Base-by-base conservation (phyloP, 2,888 invertebrate genomes). In the Drosophila formosana region DNA sequence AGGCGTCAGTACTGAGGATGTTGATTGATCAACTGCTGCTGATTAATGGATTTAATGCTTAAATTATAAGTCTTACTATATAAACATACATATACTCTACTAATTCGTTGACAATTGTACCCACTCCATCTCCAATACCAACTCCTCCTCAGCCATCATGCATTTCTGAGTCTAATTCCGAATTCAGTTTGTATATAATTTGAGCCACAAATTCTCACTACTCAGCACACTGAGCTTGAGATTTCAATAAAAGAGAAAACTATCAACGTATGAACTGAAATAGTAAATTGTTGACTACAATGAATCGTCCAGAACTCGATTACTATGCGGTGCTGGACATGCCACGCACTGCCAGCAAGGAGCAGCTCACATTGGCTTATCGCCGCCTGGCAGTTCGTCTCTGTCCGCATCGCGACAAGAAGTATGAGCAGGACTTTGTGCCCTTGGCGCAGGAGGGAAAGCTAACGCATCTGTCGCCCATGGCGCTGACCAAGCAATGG, bases 281-380 rank as follows among this genome's bases (percentile, higher is more conserved):
- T 46, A 43, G 53, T 57, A 39, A 43, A 43, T 64, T 57, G 25
- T 13, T 34, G 8, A 45, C 30, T 46, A 8, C 61, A 43, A 91
- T 91, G 91, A 90, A 90, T 61, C 80, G 80, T 6, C 80, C 81
- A 0, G 92, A 92, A 66, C 56, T 96, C 68, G 96, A 97, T 92
- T 97, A 96, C 91, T 97, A 97, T 90, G 95, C 95, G 3, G 94
- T 96, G 72, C 92, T 97, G 45, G 95, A 95, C 58, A 93, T 97
- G 49, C 94, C 95, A 62, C 94, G 95, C 55, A 93, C 93, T 68
- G 95, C 95, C 75, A 93, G 92, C 49, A 94, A 95, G 81, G 92
- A 94, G 46, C 95, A 96, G 78, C 94, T 97, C n/a, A 95, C 96
- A 88, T 93, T 94, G 80, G 96, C 96, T 88, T 96, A 94, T 92